phyloP scores from a whole-genome alignment of 2,113 vertebrate species.

The Podarcis cretensis region DNA sequence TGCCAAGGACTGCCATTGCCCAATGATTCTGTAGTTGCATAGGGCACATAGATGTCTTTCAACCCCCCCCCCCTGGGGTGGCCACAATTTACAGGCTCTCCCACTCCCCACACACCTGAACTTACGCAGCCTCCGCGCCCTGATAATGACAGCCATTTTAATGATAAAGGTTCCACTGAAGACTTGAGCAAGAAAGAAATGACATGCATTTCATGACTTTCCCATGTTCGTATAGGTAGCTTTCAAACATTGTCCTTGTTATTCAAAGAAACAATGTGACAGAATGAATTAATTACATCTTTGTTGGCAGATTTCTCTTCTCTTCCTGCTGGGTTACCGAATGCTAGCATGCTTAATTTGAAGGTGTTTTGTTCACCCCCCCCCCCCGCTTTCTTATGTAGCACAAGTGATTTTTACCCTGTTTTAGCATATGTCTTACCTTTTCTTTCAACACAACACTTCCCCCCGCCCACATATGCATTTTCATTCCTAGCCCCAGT shows the following conservation, averaged over 20 bases:
- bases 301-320: neutral
- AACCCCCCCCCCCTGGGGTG: neutral
- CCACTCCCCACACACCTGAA: neutral
- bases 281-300: conserved; percentile 17
- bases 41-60: neutral
- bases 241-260: conserved; percentile 1
- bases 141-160: neutral
- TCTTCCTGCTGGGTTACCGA: neutral
- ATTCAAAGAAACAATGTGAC: conserved; percentile 11
- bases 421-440: neutral
- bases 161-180: neutral
- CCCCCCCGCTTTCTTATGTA: too few relatives aligned
- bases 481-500: neutral
- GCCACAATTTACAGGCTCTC: neutral
- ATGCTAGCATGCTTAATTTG: neutral
- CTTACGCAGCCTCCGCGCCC: too few relatives aligned
- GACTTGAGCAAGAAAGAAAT: neutral
- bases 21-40: too few relatives aligned
- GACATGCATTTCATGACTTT: neutral
- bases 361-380: neutral
- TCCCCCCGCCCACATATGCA: neutral
- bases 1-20: neutral
- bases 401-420: neutral
- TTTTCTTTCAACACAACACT: neutral
- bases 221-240: neutral